Evolutionary conservation across 2,797 vertebrate species (phyloP), one percentile per base, ranked within the genome.

Genomic region (Cynodonichthys magdalenae): DNA sequence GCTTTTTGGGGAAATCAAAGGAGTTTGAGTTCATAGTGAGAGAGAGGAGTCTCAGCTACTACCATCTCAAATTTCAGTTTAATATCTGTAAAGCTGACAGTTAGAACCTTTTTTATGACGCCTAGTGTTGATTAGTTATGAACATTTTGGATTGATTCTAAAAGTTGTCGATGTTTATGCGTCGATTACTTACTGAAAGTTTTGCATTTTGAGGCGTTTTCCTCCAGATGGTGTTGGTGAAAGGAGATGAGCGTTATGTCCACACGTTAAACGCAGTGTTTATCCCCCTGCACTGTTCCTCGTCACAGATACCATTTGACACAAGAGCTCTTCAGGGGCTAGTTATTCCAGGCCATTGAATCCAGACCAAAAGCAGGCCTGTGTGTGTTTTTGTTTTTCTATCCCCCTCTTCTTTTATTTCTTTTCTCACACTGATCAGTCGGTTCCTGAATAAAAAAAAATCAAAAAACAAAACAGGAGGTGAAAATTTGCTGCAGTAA

Each of bases 281-380:
- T 88, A 87, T 86, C 86, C 83, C 70, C 59, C 68, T 65, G 79
- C 75, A 83, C 85, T 88, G 84, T 81, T 90, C 84, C 63, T 84
- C 80, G 87, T 89, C 90, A 89, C 86, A 90, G 81, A 90, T 86
- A 89, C 82, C 71, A 77, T 90, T 87, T 88, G 87, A 90, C 87
- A 90, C 89, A 83, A 89, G 88, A 85, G 89, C 89, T 86, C 88
- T 87, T 90, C 81, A 58, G 90, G 87, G 86, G 83, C 89, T 80
- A 66, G 87, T 90, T 90, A 88, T 90, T 90, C 90, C 90, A 86
- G 80, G 66, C 88, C 88, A 89, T 84, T 90, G 86, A 88, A 81
- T 90, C 86, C 87, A 81, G 77, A 91, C 90, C 88, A 89, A 90
- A 90, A 87, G 81, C 81, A 81, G 84, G 78, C 71, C 58, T 69